Conservation (phyloP, 1,140 invertebrate genomes). For the Phortica variegata region DNA sequence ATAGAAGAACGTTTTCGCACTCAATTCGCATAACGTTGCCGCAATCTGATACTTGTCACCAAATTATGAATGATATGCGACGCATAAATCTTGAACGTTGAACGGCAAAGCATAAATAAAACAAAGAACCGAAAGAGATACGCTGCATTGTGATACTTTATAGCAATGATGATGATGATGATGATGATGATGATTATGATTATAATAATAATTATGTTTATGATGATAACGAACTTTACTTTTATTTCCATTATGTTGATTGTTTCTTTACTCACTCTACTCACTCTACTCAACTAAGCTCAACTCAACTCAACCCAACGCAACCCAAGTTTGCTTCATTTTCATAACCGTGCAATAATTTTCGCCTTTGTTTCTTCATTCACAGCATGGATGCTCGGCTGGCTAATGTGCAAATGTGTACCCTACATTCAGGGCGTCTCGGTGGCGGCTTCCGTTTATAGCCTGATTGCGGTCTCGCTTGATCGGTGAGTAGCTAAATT, state of each 20-base stretch:
- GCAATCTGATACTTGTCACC: slow-evolving; percentile 52
- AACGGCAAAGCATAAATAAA: background rate
- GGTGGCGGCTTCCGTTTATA: slow-evolving; percentile 91
- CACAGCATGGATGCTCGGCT: slow-evolving; percentile 89
- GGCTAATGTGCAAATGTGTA: slow-evolving; percentile 91
- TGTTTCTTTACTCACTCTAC: slow-evolving; percentile 19
- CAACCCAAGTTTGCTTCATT: slow-evolving; percentile 8
- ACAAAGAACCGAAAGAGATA: background rate
- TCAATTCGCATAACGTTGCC: no score
- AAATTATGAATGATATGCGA: slow-evolving; percentile 54
- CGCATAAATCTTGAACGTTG: slow-evolving; percentile 47
- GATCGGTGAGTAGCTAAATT: slow-evolving; percentile 73
- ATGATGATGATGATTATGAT: no score
- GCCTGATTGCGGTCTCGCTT: slow-evolving; percentile 87
- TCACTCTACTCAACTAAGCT: background rate
- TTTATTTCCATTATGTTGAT: slow-evolving; percentile 29
- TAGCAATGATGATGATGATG: no score
- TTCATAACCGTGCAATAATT: no score
- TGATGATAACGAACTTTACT: background rate
- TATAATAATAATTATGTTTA: no score
- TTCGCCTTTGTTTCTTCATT: slow-evolving; percentile 24
- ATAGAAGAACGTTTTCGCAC: no score
- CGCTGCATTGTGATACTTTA: no score
- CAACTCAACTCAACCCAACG: no score
- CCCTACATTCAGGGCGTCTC: slow-evolving; percentile 93